These are phyloP conservation scores for Scrobipalpa costella DNA, from an alignment of 2,888 invertebrate species.

Conservation along the genomic window DNA sequence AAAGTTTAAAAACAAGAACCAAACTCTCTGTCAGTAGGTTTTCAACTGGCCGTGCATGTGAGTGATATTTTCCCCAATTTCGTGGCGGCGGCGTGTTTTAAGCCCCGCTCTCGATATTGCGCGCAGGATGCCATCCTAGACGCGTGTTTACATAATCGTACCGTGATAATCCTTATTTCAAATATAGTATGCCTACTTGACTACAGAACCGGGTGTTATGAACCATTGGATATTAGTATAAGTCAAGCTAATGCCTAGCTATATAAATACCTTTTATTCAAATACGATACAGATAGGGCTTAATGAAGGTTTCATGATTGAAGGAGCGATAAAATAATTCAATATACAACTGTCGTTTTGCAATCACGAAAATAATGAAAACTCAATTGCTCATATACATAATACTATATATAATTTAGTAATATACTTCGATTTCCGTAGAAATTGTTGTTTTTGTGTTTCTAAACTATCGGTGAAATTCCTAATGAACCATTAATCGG, in stretches of 20 bases:
- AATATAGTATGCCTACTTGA: too few relatives aligned
- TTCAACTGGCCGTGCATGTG: constrained; percentile 1
- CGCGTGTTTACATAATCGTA: neutral
- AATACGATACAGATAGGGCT: too few relatives aligned
- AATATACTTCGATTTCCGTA: neutral
- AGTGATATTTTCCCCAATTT: constrained; percentile 20
- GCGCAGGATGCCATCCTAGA: constrained; percentile 11
- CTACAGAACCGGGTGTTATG: too few relatives aligned
- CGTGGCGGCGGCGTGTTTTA: constrained; percentile 20
- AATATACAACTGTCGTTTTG: too few relatives aligned
- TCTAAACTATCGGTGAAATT: neutral
- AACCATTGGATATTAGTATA: too few relatives aligned
- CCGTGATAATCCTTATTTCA: too few relatives aligned
- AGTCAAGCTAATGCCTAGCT: too few relatives aligned
- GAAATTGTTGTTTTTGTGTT: neutral
- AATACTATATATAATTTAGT: too few relatives aligned
- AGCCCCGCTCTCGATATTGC: constrained; percentile 25
- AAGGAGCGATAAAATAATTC: too few relatives aligned
- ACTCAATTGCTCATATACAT: neutral
- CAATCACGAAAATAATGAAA: too few relatives aligned
- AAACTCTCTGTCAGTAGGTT: neutral
- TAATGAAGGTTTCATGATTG: too few relatives aligned
- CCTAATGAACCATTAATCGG: neutral
- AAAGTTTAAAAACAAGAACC: neutral
- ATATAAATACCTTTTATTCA: too few relatives aligned